Base-by-base conservation (phyloP, 2,888 invertebrate genomes). In the Incurvaria masculella region DNA sequence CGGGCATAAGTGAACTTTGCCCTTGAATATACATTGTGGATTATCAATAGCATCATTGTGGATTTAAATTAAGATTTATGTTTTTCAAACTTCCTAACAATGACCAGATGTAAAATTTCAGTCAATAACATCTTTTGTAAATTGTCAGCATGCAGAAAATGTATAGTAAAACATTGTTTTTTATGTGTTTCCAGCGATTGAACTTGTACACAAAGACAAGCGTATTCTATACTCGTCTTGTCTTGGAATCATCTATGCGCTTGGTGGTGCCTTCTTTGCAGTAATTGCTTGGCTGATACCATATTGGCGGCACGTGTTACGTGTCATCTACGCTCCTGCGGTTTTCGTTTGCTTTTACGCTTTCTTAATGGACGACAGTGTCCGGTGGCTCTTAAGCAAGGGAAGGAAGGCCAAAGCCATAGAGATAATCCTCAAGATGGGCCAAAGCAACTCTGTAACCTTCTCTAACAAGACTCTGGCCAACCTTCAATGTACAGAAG, bases 381-480 rank as follows among this genome's bases (percentile, higher is more conserved):
- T 75, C 46, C 64, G 76, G 5, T 78, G 78, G 76, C 58, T 78
- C 2, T 71, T 70, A 58, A 75, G 73, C 56, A 76, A 75, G 54
- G 76, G 78, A 1, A 64, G 68, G 50, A 63, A 61, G 45, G 64
- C 68, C 3, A 59, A 59, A 52, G 76, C 69, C 0, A 60, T 68
- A 0, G 55, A 56, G 18, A 57, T 76, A 0, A 72, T 76, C 44
- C 62, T 69, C 41, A 76, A 73, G 54, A 71, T 74, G 11, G 72
- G 78, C 1, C 64, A 63, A 45, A 61, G 67, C 21, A 76, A 76
- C 49, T 59, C 64, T 1, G 68, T 73, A 0, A 49, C 58, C 10
- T 54, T 76, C 1, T 69, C 75, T 45, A 64, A 59, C 21, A 53
- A 50, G 16, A 57, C 63, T 33, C 52, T 76, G 1, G 62, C 63